Conservation (phyloP, 2,888 invertebrate genomes). For the Nipponacmea schrenckii region DNA sequence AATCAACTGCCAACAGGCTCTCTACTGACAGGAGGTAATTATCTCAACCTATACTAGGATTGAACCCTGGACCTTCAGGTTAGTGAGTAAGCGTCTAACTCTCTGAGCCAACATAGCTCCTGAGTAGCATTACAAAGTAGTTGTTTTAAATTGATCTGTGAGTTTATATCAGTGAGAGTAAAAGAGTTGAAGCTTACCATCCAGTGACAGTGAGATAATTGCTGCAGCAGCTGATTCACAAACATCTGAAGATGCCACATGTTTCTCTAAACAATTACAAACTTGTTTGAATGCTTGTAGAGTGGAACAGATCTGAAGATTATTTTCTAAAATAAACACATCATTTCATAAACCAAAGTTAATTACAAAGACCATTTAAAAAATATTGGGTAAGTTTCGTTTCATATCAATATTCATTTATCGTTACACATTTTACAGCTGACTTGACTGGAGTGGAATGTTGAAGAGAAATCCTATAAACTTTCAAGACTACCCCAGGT, state of each 20-base stretch:
- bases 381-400: too few relatives aligned
- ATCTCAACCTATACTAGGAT: too few relatives aligned
- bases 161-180: too few relatives aligned
- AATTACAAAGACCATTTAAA: not conserved
- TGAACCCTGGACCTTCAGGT: too few relatives aligned
- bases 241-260: slow-evolving; percentile 50
- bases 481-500: not conserved
- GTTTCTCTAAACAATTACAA: slow-evolving; percentile 49
- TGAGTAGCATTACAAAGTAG: too few relatives aligned
- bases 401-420: too few relatives aligned
- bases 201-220: slow-evolving; percentile 57
- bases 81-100: too few relatives aligned
- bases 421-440: not conserved
- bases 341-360: not conserved
- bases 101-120: too few relatives aligned
- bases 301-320: slow-evolving; percentile 53
- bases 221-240: slow-evolving; percentile 60
- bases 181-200: slow-evolving; percentile 45
- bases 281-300: slow-evolving; percentile 53
- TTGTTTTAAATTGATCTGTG: too few relatives aligned
- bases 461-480: not conserved
- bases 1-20: too few relatives aligned
- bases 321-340: slow-evolving; percentile 49
- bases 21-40: too few relatives aligned
- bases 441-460: not conserved